These are phyloP conservation scores for Heterodera schachtii DNA, from an alignment of 1,140 invertebrate species.

Conservation along the genomic window DNA sequence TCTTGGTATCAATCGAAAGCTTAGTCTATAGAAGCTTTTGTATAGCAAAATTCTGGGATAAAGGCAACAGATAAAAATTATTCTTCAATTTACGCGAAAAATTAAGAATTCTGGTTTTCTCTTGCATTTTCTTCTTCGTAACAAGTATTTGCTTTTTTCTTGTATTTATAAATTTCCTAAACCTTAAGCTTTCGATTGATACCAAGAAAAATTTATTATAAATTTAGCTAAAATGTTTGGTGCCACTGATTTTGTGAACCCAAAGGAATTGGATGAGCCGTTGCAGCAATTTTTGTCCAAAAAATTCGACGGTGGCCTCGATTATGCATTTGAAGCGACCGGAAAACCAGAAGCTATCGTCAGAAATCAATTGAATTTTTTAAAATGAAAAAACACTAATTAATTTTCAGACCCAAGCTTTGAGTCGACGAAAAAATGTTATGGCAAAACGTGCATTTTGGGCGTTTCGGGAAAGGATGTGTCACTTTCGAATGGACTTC, in stretches of 20 bases:
- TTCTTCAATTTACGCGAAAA: too few relatives aligned
- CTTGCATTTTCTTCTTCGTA: too few relatives aligned
- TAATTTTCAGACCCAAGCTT: slow-evolving; percentile 80
- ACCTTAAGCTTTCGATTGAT: too few relatives aligned
- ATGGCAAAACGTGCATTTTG: slow-evolving; percentile 76
- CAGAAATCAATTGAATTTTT: slow-evolving; percentile 86
- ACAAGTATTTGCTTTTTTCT: too few relatives aligned
- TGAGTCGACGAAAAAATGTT: slow-evolving; percentile 94
- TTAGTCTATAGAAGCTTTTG: too few relatives aligned
- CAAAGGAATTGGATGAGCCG: slow-evolving; percentile 68
- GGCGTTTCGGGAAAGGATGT: slow-evolving; percentile 97
- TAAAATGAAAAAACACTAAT: slow-evolving; percentile 78
- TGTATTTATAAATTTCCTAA: too few relatives aligned
- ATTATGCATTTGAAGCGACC: slow-evolving; percentile 96
- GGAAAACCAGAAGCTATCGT: slow-evolving; percentile 93
- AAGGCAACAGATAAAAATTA: too few relatives aligned
- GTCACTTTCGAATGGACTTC: slow-evolving; percentile 89
- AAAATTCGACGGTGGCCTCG: slow-evolving; percentile 90
- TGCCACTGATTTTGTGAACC: slow-evolving; percentile 70
- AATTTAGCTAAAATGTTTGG: slow-evolving; percentile 68
- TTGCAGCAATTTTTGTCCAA: slow-evolving; percentile 87
- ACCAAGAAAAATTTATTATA: too few relatives aligned
- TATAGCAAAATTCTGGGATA: slow-evolving; percentile 20
- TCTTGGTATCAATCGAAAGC: too few relatives aligned
- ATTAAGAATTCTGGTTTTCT: too few relatives aligned